A percentile compares a stretch with the other conserved stretches of the same genome.
phyloP scores from a whole-genome alignment of 1,140 invertebrate genomes.

The Halictus rubicundus region DNA sequence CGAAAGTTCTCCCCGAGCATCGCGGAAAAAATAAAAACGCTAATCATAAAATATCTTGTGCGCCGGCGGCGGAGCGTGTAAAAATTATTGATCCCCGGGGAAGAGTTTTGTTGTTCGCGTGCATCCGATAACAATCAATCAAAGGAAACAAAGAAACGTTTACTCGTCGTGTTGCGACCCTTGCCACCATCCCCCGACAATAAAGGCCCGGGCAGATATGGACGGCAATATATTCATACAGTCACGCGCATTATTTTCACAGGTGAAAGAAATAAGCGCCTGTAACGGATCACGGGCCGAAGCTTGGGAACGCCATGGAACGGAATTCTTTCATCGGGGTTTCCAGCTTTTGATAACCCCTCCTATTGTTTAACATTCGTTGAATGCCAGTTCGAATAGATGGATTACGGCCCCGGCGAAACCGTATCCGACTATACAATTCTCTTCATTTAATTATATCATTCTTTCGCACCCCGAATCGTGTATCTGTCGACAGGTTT shows the following conservation, averaged over 20 bases:
- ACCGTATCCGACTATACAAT: constrained; percentile 42
- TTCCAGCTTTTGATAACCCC: constrained; percentile 68
- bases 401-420: constrained; percentile 60
- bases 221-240: constrained; percentile 38
- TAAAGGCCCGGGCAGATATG: constrained; percentile 33
- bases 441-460: constrained; percentile 61
- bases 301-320: constrained; percentile 38
- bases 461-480: constrained; percentile 36
- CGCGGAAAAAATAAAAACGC: too few relatives aligned
- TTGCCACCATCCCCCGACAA: constrained; percentile 37
- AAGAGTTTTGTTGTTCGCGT: constrained; percentile 25
- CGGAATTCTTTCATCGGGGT: constrained; percentile 64
- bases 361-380: constrained; percentile 68
- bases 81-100: constrained; percentile 22
- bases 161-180: constrained; percentile 23
- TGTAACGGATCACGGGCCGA: constrained; percentile 40
- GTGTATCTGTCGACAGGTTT: constrained; percentile 7
- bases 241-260: constrained; percentile 54
- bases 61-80: neutral
- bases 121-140: constrained; percentile 55
- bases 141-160: constrained; percentile 48
- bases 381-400: constrained; percentile 68
- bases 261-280: constrained; percentile 35
- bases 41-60: constrained; percentile 11
- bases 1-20: too few relatives aligned